Base-by-base conservation (phyloP, 2,888 invertebrate genomes). In the Meganola albula region DNA sequence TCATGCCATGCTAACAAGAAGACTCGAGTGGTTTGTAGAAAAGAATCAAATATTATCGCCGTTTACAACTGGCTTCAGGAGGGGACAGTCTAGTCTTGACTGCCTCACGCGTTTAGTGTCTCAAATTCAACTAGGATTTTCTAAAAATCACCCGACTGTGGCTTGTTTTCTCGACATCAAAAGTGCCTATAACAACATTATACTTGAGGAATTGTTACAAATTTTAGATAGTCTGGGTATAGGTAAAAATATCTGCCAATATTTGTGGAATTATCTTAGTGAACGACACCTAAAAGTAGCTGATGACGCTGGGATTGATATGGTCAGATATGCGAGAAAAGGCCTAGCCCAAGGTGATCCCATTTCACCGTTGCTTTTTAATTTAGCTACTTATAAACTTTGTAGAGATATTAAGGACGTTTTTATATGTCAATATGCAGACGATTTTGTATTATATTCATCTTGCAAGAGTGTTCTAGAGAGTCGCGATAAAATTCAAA, bases 251-350 rank as follows among this genome's bases (percentile, higher is more conserved):
- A n/a, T 25, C 1, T 25, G 25, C 14, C 1, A 7, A 1, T 25
- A 25, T 13, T 2, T 25, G 2, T 25, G 13, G 13, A 9, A 11
- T 2, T 40, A 35, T 29, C 23, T 44, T 2, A 33, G 18, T 8
- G 29, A 37, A 11, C 31, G 39, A 10, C 18, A 21, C 11, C 22
- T 38, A 12, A 33, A 18, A n/a, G n/a, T n/a, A n/a, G n/a, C n/a
- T n/a, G n/a, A n/a, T n/a, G n/a, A n/a, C n/a, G 20, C 12, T 33
- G 1, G 9, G 10, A 27, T 21, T n/a, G n/a, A 14, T 6, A 3
- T 8, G 9, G 7, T 6, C 7, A 7, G 8, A 13, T 13, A 12
- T 12, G 14, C 13, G 12, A 12, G 6, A 3, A 21, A 9, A 6
- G 21, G 21, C 13, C 14, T 8, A 13, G n/a, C n/a, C n/a, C n/a